Evolutionary conservation across 2,888 invertebrate species (phyloP), one percentile per base, ranked within the genome.

Genomic region (Ormyrus labotus): DNA sequence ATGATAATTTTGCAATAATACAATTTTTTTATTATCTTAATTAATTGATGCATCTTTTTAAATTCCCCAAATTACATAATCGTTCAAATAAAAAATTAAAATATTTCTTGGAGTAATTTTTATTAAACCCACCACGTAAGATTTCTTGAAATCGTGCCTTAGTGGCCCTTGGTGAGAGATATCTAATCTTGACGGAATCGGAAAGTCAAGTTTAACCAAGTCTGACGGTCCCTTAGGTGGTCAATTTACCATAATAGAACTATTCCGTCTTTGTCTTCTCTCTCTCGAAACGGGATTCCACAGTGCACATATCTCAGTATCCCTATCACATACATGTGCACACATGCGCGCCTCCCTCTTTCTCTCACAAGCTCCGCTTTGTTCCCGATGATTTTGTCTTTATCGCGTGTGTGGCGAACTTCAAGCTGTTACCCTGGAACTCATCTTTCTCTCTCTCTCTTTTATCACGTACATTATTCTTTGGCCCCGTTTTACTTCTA

Each of bases 371-470:
- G 19, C 72, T 13, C 57, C 65, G 78, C 78, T 78, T 73, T 78
- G 72, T 78, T 68, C 78, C 34, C 13, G n/a, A 34, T 57, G 69
- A 68, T 68, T 68, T 76, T 61, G 60, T 69, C 76, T 63, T 61
- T 65, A 61, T 65, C 45, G 13, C 47, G 50, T 47, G 6, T 63
- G 48, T 57, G 45, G 60, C 61, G 53, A 61, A 75, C 75, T 75
- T 75, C 68, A 61, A 11, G 47, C 47, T 11, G 47, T 53, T 71
- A 11, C 47, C 45, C 11, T 61, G 19, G 57, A 67, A 11, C 51
- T 13, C 2, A 2, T 51, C 10, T 19, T 19, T 10, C 8, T 5
- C 10, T 71, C 48, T 10, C 8, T 5, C 10, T 71, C 34, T 57
- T 45, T 73, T 8, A 19, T 4, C 34, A 13, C 47, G 4, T 45